Evolutionary conservation across 2,797 vertebrate species (phyloP), one percentile per base, ranked within the genome.

Genomic region (Coendou prehensilis): DNA sequence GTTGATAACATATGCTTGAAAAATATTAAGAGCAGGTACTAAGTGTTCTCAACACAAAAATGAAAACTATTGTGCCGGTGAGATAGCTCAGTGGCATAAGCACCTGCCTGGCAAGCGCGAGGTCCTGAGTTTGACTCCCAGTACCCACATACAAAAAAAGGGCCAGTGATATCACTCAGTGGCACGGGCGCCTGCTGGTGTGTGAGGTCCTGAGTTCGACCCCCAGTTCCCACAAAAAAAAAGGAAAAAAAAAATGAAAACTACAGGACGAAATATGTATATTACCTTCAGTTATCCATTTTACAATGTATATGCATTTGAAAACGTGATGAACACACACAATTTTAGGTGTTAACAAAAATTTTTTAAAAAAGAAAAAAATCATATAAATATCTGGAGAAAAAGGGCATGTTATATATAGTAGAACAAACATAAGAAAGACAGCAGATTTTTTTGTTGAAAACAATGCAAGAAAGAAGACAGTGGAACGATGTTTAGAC

Each of bases 401-500:
- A 71, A 61, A 63, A 56, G 22, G 37, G 5, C 9, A n/a, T n/a
- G 17, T 18, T n/a, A 57, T 37, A n/a, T n/a, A 18, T 8, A 14
- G n/a, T 45, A 57, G 57, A 17, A 18, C 2, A 8, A 9, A 28
- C 13, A 9, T 2, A 33, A 57, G 92, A 30, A 59, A 71, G 17
- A 33, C 9, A 7, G 28, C 23, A 47, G 59, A 15, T 30, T 79
- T 61, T 61, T 57, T 26, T 26, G 5, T 22, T 10, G 30, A 33
- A 83, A 50, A 8, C 5, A 4, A 20, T 2, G 6, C 0, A 0
- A 45, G n/a, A 26, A 3, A 41, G 59, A 17, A 30, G 37, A n/a
- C 1, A 28, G 7, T 6, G 67, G 0, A 23, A 5, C 1, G 5
- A 4, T 1, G 1, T n/a, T 18, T 22, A 26, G 11, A 7, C 33